phyloP scores from a whole-genome alignment of 2,888 invertebrate species.

The Aphodius granarius region DNA sequence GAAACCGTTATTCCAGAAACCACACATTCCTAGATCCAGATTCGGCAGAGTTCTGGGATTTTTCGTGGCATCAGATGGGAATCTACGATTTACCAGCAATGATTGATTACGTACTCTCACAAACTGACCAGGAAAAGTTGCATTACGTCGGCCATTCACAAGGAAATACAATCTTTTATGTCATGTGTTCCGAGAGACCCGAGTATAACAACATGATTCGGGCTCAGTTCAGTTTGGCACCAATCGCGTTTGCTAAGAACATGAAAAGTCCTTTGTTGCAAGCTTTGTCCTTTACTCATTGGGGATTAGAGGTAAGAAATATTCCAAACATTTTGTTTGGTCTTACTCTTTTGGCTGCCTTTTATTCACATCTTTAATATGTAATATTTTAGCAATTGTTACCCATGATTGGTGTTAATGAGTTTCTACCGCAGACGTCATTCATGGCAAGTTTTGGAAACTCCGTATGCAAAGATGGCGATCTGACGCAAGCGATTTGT shows the following conservation, averaged over 20 bases:
- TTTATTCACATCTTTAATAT: no score
- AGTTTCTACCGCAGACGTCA: conserved; percentile 64
- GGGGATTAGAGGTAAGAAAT: conserved; percentile 3
- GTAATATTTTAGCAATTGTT: conserved; percentile 8
- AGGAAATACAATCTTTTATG: conserved; percentile 63
- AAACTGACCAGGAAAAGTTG: conserved; percentile 58
- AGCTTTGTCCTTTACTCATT: conserved; percentile 10
- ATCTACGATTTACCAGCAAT: conserved; percentile 74
- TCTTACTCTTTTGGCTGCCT: no score
- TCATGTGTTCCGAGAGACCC: conserved; percentile 57
- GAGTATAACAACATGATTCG: conserved; percentile 59
- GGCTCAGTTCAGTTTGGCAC: conserved; percentile 59
- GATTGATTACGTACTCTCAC: conserved; percentile 67
- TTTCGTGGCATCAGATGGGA: conserved; percentile 80
- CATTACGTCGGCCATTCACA: conserved; percentile 64
- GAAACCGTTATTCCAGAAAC: conserved; percentile 59
- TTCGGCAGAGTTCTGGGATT: conserved; percentile 36
- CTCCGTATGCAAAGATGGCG: conserved; percentile 59
- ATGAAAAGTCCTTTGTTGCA: conserved; percentile 39
- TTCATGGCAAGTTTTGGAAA: conserved; percentile 59
- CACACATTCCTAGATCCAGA: conserved; percentile 49
- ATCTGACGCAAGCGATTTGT: conserved; percentile 55
- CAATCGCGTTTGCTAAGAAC: conserved; percentile 59
- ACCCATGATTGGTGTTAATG: conserved; percentile 40
- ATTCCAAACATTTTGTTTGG: no score